Conservation (phyloP, 2,888 invertebrate genomes). For the Drosophila picticornis region DNA sequence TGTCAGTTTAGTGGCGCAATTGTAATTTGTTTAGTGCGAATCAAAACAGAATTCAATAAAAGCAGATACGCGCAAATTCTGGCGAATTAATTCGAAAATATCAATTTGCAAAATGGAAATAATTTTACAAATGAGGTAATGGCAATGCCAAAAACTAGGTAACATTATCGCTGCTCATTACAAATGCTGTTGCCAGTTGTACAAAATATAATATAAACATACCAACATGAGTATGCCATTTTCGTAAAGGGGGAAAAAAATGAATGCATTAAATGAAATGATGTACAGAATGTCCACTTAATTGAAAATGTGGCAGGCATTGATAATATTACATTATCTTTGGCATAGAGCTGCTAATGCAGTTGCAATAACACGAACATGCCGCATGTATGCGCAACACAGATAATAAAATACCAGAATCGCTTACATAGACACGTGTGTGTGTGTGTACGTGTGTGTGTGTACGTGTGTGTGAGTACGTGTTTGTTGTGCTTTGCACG, state of each 20-base stretch:
- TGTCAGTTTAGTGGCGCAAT: conserved; percentile 20
- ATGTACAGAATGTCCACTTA: conserved; percentile 32
- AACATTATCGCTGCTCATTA: conserved; percentile 31
- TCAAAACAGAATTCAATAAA: conserved; percentile 45
- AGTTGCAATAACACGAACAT: conserved; percentile 42
- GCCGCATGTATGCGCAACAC: conserved; percentile 51
- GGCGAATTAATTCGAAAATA: conserved; percentile 33
- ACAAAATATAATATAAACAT: conserved; percentile 1
- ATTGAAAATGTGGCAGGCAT: conserved; percentile 53
- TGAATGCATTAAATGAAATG: conserved; percentile 41
- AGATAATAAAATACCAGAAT: conserved; percentile 32
- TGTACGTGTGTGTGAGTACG: conserved; percentile 2
- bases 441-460: not conserved
- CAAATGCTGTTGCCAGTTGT: conserved; percentile 23
- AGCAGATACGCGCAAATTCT: conserved; percentile 34
- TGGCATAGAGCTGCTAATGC: conserved; percentile 60
- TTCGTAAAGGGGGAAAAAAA: conserved; percentile 36
- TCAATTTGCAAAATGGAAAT: conserved; percentile 50
- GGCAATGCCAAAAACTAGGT: not conserved
- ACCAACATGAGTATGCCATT: conserved; percentile 24
- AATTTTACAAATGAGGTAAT: conserved; percentile 36
- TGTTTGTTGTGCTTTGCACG: conserved; percentile 20
- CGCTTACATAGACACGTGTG: conserved; percentile 2
- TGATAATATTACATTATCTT: conserved; percentile 55
- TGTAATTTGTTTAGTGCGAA: conserved; percentile 12